Evolutionary conservation across 53 echinoderm and acorn worm genomes (phyloP).

Genomic region (Paelopatides confundens): DNA sequence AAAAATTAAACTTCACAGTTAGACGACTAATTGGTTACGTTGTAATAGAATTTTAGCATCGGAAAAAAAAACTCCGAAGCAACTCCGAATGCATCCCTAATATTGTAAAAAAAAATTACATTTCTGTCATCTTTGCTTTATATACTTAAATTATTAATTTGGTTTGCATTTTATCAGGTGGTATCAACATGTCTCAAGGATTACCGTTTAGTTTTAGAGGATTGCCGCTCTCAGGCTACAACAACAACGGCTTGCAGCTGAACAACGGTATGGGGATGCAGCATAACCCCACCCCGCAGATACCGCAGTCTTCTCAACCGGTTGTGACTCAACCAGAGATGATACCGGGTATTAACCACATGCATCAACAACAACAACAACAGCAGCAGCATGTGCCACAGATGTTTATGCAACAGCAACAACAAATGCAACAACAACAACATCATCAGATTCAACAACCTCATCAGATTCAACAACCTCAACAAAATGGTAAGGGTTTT

Average conservation of each 20-base stretch:
- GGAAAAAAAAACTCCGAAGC: no score
- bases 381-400: constrained; percentile 60
- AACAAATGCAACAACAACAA: neutral
- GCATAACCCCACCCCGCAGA: constrained; percentile 32
- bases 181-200: neutral
- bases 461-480: neutral
- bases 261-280: constrained; percentile 20
- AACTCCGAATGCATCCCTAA: no score
- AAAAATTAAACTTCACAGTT: no score
- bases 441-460: neutral
- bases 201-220: neutral
- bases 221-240: neutral
- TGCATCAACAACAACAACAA: constrained; percentile 39
- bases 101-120: no score
- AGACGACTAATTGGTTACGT: no score
- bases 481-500: constrained; percentile 17
- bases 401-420: constrained; percentile 57
- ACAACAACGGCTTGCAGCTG: constrained; percentile 45
- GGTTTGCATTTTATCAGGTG: neutral
- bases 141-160: neutral
- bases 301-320: constrained; percentile 2
- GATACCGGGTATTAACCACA: constrained; percentile 16
- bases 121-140: no score
- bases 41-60: no score
- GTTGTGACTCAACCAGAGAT: constrained; percentile 27